phyloP scores from a whole-genome alignment of 1,140 invertebrate genomes.

The Vanessa tameamea region DNA sequence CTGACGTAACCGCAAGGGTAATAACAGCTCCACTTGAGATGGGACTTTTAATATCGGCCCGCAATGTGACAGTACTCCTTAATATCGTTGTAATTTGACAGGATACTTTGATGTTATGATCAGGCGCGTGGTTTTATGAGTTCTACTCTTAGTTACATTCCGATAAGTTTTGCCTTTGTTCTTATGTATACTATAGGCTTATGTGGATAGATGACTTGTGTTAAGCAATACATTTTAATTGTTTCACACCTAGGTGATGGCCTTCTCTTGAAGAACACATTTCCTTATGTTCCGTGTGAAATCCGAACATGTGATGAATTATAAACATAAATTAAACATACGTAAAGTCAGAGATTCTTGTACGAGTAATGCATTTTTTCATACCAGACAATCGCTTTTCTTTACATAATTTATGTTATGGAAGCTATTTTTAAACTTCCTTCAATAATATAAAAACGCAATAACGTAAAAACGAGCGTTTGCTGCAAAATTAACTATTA shows the following conservation, averaged over 20 bases:
- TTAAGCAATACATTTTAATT: neutral
- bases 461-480: too few relatives aligned
- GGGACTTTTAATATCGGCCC: constrained; percentile 41
- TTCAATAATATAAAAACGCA: too few relatives aligned
- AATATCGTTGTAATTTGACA: constrained; percentile 38
- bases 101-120: constrained; percentile 34
- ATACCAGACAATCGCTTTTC: too few relatives aligned
- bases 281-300: too few relatives aligned
- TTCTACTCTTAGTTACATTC: neutral
- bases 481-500: neutral
- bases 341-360: too few relatives aligned
- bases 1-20: constrained; percentile 24
- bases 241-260: too few relatives aligned
- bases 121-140: neutral
- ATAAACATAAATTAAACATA: too few relatives aligned
- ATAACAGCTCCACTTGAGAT: constrained; percentile 24
- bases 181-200: neutral
- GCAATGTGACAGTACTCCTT: constrained; percentile 32
- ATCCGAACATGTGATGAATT: too few relatives aligned
- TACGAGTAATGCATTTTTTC: too few relatives aligned
- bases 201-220: neutral
- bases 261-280: too few relatives aligned
- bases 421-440: too few relatives aligned
- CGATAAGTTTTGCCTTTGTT: neutral
- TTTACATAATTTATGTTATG: too few relatives aligned